A percentile compares a stretch with the other conserved stretches of the same genome.
These are phyloP conservation scores for Lepus americanus DNA, from an alignment of 2,113 vertebrate genomes.

Conservation along the genomic window DNA sequence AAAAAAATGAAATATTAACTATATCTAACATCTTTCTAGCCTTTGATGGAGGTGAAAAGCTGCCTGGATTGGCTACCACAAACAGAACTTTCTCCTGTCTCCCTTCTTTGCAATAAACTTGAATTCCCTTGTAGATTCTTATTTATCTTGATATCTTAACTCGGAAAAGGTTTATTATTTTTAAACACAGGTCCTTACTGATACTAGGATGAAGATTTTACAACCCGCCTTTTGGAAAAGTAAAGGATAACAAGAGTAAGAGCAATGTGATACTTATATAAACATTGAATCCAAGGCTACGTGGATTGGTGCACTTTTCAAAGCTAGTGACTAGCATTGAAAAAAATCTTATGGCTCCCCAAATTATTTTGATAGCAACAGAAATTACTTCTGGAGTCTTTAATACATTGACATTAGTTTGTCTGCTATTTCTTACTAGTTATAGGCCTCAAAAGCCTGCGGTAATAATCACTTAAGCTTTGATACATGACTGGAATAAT, in stretches of 20 bases:
- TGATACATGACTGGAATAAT: background rate
- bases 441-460: background rate
- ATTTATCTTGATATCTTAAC: background rate
- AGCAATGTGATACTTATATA: background rate
- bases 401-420: background rate
- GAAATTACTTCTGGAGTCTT: background rate
- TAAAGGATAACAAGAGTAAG: background rate
- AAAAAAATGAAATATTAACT: conserved; percentile 42
- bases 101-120: background rate
- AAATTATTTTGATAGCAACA: background rate
- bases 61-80: background rate
- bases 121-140: background rate
- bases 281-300: background rate
- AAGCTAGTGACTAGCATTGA: background rate
- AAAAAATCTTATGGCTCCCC: background rate
- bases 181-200: conserved; percentile 20
- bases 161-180: background rate
- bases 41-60: background rate
- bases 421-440: conserved; percentile 16
- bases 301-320: background rate
- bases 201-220: background rate
- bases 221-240: background rate
- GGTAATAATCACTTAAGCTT: background rate
- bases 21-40: background rate
- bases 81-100: background rate